A percentile compares a stretch with the other conserved stretches of the same genome.
These are phyloP conservation scores for Osmerus eperlanus DNA, from an alignment of 2,113 vertebrate genomes.

Conservation along the genomic window DNA sequence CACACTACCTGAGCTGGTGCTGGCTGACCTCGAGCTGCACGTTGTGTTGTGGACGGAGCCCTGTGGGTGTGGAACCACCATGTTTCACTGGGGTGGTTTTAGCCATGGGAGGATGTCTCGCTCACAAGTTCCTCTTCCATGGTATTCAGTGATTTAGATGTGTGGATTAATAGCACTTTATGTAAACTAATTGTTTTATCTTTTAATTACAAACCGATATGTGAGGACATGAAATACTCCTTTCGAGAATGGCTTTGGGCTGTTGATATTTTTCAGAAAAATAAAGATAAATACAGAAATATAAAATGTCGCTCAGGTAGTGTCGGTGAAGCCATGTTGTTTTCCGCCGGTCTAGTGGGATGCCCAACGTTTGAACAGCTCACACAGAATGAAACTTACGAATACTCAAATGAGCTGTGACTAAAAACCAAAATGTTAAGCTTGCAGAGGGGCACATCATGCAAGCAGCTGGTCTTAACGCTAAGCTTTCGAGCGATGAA, in stretches of 20 bases:
- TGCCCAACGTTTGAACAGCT: conserved; percentile 42
- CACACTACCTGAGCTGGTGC: no score
- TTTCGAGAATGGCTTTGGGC: conserved; percentile 70
- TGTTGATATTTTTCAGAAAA: conserved; percentile 63
- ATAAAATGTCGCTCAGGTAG: conserved; percentile 76
- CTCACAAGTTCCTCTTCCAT: conserved; percentile 32
- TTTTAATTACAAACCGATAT: conserved; percentile 63
- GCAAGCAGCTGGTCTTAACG: conserved; percentile 32
- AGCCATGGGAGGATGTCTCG: conserved; percentile 23
- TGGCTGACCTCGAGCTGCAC: background rate
- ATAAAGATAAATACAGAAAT: conserved; percentile 59
- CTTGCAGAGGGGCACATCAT: conserved; percentile 26
- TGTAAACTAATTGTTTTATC: conserved; percentile 67
- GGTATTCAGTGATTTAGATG: conserved; percentile 56
- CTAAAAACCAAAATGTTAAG: conserved; percentile 44
- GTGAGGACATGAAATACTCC: conserved; percentile 55
- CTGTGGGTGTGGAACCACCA: conserved; percentile 39
- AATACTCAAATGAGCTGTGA: conserved; percentile 19
- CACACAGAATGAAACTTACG: conserved; percentile 34
- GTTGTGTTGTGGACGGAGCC: conserved; percentile 35
- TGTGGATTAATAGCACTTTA: conserved; percentile 77
- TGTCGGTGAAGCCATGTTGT: conserved; percentile 73
- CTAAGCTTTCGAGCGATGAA: conserved; percentile 22
- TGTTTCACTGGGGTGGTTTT: conserved; percentile 48
- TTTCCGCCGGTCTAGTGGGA: conserved; percentile 35